phyloP scores from a whole-genome alignment of 1,140 invertebrate species.

The Macrocentrus cingulum region DNA sequence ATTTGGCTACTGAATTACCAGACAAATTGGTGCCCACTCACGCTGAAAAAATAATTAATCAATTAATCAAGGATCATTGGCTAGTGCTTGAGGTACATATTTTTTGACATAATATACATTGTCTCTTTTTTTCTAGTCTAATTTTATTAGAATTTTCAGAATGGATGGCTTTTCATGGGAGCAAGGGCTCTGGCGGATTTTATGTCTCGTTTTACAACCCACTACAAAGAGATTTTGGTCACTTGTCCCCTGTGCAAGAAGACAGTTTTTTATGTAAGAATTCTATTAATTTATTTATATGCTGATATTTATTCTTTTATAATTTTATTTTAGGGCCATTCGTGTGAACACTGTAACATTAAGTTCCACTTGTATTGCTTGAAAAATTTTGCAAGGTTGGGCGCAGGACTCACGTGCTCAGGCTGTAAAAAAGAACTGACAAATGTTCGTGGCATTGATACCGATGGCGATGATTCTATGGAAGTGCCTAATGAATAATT shows the following conservation, averaged over 20 bases:
- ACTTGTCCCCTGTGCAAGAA: conserved; percentile 4
- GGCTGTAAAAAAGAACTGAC: background rate
- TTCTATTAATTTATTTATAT: background rate
- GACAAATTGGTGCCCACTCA: too few relatives aligned
- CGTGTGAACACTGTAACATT: background rate
- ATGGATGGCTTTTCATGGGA: background rate
- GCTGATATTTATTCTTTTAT: background rate
- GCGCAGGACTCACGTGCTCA: background rate
- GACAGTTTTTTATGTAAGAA: conserved; percentile 2
- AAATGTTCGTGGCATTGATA: too few relatives aligned
- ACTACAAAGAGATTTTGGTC: background rate
- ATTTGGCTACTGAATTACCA: too few relatives aligned
- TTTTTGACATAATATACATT: background rate
- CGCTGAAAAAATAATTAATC: too few relatives aligned
- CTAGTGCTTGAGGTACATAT: background rate
- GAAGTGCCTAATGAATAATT: background rate
- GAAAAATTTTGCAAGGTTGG: background rate
- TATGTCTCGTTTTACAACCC: background rate
- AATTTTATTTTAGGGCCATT: background rate
- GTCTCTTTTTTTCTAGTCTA: background rate
- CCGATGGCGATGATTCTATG: background rate
- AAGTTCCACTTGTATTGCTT: background rate
- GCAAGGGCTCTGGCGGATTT: background rate
- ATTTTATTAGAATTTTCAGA: background rate
- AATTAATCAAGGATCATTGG: too few relatives aligned